Evolutionary conservation across 2,888 invertebrate species (phyloP).

Genomic region (Drosophila formosana): DNA sequence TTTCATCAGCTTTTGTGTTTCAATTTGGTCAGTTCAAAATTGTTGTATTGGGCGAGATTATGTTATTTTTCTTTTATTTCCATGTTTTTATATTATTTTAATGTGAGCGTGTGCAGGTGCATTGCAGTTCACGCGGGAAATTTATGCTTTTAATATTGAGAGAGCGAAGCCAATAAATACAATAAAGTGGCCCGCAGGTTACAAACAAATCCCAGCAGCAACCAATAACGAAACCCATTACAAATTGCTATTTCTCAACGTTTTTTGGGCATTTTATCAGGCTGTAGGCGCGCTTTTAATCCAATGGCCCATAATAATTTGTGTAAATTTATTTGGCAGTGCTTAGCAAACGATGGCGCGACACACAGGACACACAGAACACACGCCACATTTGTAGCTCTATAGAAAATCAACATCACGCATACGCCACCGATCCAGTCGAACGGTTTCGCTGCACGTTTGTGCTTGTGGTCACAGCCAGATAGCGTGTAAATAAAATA

Average conservation of each 20-base stretch:
- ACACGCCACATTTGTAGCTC: conserved; percentile 5
- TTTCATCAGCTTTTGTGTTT: conserved; percentile 23
- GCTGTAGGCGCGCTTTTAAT: conserved; percentile 60
- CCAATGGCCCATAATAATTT: conserved; percentile 80
- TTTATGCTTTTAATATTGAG: conserved; percentile 71
- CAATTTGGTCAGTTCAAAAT: conserved; percentile 50
- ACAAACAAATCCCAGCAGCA: conserved; percentile 42
- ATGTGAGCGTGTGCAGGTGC: conserved; percentile 52
- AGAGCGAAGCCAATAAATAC: conserved; percentile 66
- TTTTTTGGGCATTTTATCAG: conserved; percentile 38
- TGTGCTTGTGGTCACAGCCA: conserved; percentile 56
- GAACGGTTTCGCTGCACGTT: conserved; percentile 17
- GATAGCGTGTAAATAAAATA: conserved; percentile 82
- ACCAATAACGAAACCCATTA: conserved; percentile 16
- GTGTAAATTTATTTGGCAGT: conserved; percentile 77
- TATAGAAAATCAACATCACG: conserved; percentile 41
- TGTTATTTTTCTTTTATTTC: conserved; percentile 28
- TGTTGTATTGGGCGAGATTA: conserved; percentile 63
- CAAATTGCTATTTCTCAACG: conserved; percentile 22
- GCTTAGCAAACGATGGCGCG: conserved; percentile 58
- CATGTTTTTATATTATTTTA: not conserved
- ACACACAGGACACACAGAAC: not conserved
- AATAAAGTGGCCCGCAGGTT: conserved; percentile 63
- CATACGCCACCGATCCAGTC: conserved; percentile 51
- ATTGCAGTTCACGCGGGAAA: conserved; percentile 59